These are phyloP conservation scores for Hemibagrus guttatus DNA, from an alignment of 2,797 vertebrate genomes.

Conservation along the genomic window DNA sequence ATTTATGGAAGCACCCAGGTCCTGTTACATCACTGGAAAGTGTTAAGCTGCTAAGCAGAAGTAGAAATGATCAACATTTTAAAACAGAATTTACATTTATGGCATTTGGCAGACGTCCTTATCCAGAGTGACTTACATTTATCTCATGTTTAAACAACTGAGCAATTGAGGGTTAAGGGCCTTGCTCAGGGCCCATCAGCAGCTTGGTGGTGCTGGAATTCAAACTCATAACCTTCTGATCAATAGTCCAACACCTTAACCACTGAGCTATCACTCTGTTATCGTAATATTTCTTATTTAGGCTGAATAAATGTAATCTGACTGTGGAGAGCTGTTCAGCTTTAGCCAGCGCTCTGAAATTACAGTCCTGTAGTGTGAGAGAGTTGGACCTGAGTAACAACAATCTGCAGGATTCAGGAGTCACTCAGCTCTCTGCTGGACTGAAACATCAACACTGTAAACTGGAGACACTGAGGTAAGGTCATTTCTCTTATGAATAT, in stretches of 20 bases:
- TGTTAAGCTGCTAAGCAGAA: not conserved
- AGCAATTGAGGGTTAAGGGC: no score
- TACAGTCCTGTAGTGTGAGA: slow-evolving; percentile 11
- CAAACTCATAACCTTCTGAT: no score
- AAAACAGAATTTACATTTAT: not conserved
- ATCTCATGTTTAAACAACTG: no score
- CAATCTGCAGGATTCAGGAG: slow-evolving; percentile 6
- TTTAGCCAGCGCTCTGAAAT: not conserved
- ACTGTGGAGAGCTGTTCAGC: slow-evolving; percentile 13
- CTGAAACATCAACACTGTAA: slow-evolving; percentile 35
- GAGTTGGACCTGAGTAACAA: not conserved
- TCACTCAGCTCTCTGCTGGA: not conserved
- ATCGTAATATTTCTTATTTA: not conserved
- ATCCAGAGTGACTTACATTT: no score
- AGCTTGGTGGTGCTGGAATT: no score
- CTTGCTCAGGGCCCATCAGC: no score
- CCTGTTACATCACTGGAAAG: not conserved
- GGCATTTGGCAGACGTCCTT: no score
- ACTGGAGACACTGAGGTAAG: not conserved
- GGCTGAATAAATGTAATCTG: not conserved
- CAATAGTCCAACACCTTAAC: no score
- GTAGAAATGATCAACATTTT: not conserved
- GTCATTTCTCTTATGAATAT: not conserved
- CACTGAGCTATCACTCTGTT: not conserved
- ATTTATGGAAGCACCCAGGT: not conserved